phyloP scores from a whole-genome alignment of 2,888 invertebrate species.

The Oasisia sp. region DNA sequence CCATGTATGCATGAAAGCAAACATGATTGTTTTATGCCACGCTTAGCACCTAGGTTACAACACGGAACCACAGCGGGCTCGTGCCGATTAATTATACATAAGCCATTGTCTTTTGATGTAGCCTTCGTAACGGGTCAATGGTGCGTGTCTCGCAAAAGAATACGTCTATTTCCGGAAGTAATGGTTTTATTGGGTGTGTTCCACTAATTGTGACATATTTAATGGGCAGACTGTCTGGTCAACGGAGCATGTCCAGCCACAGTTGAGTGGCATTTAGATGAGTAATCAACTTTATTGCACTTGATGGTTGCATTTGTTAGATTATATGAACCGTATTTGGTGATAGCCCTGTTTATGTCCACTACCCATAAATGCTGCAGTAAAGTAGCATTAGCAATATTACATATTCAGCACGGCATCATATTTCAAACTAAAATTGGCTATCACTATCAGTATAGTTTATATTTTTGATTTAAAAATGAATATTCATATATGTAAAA shows the following conservation, averaged over 20 bases:
- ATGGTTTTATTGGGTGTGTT: neutral
- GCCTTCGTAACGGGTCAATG: neutral
- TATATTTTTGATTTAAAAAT: neutral
- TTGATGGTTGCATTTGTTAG: neutral
- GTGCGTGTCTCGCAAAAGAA: too few relatives aligned
- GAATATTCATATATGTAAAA: neutral
- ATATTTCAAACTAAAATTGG: neutral
- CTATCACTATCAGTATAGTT: neutral
- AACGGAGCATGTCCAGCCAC: neutral
- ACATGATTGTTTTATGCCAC: neutral
- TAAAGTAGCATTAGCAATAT: neutral
- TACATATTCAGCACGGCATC: neutral
- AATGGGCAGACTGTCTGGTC: neutral
- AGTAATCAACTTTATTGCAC: neutral
- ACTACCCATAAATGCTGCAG: neutral
- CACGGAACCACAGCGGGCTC: neutral
- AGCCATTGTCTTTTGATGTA: constrained; percentile 4
- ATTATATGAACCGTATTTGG: neutral
- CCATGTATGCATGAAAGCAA: neutral
- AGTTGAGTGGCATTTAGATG: neutral
- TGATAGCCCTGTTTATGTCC: neutral
- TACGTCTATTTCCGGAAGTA: neutral
- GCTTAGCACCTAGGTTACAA: neutral
- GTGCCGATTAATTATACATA: neutral
- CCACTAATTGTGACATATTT: neutral